phyloP scores from a whole-genome alignment of 2,888 invertebrate species.

The Agonopterix heracliana region DNA sequence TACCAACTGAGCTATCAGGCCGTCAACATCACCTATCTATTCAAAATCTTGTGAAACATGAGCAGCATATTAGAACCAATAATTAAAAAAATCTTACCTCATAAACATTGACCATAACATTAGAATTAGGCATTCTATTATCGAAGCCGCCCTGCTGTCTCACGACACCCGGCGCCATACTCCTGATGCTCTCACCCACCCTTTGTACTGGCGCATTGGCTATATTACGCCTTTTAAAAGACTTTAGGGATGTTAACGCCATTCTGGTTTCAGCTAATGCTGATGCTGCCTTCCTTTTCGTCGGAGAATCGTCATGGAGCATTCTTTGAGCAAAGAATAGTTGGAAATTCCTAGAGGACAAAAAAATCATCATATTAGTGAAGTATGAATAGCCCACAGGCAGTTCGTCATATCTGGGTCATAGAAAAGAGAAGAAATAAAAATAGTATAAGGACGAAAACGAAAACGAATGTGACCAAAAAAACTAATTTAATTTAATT shows the following conservation, averaged over 20 bases:
- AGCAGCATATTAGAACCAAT: too few species aligned
- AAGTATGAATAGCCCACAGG: not conserved
- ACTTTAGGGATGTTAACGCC: constrained; percentile 84
- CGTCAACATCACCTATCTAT: too few species aligned
- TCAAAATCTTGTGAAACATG: too few species aligned
- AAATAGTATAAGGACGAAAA: not conserved
- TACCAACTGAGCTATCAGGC: too few species aligned
- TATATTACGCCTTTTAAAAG: constrained; percentile 77
- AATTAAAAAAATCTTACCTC: constrained; percentile 48
- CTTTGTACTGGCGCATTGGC: constrained; percentile 64
- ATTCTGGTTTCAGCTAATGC: constrained; percentile 82
- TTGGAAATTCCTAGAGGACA: constrained; percentile 81
- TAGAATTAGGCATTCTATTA: constrained; percentile 56
- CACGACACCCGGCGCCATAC: constrained; percentile 69
- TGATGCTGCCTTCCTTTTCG: constrained; percentile 74
- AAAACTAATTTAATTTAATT: too few species aligned
- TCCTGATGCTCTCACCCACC: constrained; percentile 75
- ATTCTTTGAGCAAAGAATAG: constrained; percentile 81
- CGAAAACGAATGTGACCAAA: too few species aligned
- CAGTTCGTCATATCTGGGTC: not conserved
- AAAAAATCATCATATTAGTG: not conserved
- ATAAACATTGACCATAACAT: constrained; percentile 74
- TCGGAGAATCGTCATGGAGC: constrained; percentile 78
- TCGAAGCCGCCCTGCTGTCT: constrained; percentile 63
- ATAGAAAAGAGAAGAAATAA: not conserved